Base-by-base conservation (phyloP, 2,113 vertebrate species). In the Eublepharis macularius region DNA sequence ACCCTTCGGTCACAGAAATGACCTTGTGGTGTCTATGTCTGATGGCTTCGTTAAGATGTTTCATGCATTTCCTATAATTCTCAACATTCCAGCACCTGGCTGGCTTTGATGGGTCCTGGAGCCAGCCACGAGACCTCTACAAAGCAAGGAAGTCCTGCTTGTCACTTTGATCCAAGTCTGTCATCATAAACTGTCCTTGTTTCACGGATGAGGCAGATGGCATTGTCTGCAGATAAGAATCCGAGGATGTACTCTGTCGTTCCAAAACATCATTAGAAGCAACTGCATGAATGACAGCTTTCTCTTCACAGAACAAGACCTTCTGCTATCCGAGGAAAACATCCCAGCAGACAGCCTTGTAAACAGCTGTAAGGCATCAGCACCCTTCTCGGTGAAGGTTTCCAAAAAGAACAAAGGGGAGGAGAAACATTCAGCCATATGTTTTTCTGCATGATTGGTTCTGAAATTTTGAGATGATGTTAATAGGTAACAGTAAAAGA, bases 231-330 rank as follows among this genome's bases (percentile, higher is more conserved):
- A 1, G 41, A 26, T 77, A 68, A 76, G 87, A 86, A 72, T 47
- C 65, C 82, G 49, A 54, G 83, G 73, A 84, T 90, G 72, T 86
- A 63, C 34, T 86, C 73, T 87, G 75, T 45, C 49, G 79, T 79
- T 41, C 87, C 54, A 1, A 86, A 32, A 32, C 83, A 41, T 76
- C 76, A 32, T 47, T 60, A 63, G n/a, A 91, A 88, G 41, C 47
- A 79, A 11, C 68, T 76, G 70, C 34, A 84, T 51, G 13, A 86
- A 92, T 41, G 68, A 74, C 21, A 87, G n/a, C 2, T 17, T 82
- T 82, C 92, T 68, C 74, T 84, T 86, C 86, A 32, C 45, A 74
- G 69, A 85, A 54, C 63, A 43, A 83, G 26, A 83, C 41, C 41
- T 79, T 78, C 66, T 79, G 26, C 32, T 76, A 75, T 63, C 2